phyloP scores from a whole-genome alignment of 2,888 invertebrate genomes.

The Teinopalpus imperialis region DNA sequence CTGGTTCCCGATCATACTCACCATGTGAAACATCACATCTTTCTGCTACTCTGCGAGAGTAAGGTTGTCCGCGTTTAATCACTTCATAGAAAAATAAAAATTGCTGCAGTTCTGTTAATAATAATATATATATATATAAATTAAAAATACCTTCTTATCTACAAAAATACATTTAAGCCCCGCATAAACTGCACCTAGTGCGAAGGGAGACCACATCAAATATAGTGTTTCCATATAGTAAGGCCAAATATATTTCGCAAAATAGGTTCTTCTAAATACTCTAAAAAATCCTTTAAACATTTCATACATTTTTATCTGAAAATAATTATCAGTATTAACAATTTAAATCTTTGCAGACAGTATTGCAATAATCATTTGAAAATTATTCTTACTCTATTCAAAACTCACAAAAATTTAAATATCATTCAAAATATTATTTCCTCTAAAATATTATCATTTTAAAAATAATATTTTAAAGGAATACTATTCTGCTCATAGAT shows the following conservation, averaged over 20 bases:
- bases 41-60: too few relatives aligned
- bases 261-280: background rate
- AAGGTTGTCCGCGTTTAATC: too few relatives aligned
- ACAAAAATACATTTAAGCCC: constrained; percentile 28
- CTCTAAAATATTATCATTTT: too few relatives aligned
- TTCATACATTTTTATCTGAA: constrained; percentile 38
- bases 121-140: too few relatives aligned
- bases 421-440: too few relatives aligned
- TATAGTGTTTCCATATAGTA: background rate
- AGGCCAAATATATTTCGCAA: background rate
- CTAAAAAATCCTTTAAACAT: constrained; percentile 33
- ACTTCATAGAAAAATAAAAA: too few relatives aligned
- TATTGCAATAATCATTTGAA: background rate
- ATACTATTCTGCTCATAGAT: too few relatives aligned
- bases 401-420: too few relatives aligned
- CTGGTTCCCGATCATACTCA: too few relatives aligned
- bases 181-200: constrained; percentile 25
- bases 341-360: background rate
- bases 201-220: constrained; percentile 20
- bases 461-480: too few relatives aligned
- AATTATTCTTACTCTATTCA: background rate
- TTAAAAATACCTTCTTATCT: constrained; percentile 30
- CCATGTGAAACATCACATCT: too few relatives aligned
- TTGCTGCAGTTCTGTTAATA: too few relatives aligned
- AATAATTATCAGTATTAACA: constrained; percentile 15